phyloP scores from a whole-genome alignment of 30 jellyfish, hydroid and myxozoan genomes.

The Cassiopea andromeda region DNA sequence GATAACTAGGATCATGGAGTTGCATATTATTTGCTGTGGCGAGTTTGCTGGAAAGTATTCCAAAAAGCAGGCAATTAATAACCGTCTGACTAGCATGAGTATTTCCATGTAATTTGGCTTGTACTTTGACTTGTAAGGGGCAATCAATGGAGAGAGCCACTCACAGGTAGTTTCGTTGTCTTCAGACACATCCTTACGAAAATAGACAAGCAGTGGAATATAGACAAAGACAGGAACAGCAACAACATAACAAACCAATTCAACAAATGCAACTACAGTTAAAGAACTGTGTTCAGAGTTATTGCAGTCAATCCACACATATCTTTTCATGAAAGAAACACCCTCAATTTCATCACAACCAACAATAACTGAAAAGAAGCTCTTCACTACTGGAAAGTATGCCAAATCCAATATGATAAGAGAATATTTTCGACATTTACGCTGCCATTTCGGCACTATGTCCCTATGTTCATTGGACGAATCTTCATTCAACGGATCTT shows the following conservation, averaged over 20 bases:
- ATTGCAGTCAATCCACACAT: slow-evolving; percentile 53
- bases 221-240: slow-evolving; percentile 55
- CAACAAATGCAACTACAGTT: slow-evolving; percentile 18
- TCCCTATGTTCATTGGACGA: too few species aligned
- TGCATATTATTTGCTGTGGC: slow-evolving; percentile 6
- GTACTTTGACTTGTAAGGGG: slow-evolving; percentile 31
- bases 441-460: background rate
- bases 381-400: slow-evolving; percentile 53
- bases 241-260: slow-evolving; percentile 21
- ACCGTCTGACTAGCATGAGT: slow-evolving; percentile 20
- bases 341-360: slow-evolving; percentile 36
- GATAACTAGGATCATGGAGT: too few species aligned
- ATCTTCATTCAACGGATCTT: background rate
- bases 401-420: slow-evolving; percentile 48
- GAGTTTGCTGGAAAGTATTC: slow-evolving; percentile 17
- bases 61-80: slow-evolving; percentile 33
- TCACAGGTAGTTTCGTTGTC: background rate
- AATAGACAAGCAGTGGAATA: slow-evolving; percentile 34
- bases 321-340: slow-evolving; percentile 42
- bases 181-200: slow-evolving; percentile 24
- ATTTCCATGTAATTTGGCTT: slow-evolving; percentile 43
- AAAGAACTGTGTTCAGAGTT: background rate
- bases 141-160: slow-evolving; percentile 53
- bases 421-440: slow-evolving; percentile 23
- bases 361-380: slow-evolving; percentile 21